These are phyloP conservation scores for Hemibagrus wyckioides DNA, from an alignment of 2,113 vertebrate species.

Conservation along the genomic window DNA sequence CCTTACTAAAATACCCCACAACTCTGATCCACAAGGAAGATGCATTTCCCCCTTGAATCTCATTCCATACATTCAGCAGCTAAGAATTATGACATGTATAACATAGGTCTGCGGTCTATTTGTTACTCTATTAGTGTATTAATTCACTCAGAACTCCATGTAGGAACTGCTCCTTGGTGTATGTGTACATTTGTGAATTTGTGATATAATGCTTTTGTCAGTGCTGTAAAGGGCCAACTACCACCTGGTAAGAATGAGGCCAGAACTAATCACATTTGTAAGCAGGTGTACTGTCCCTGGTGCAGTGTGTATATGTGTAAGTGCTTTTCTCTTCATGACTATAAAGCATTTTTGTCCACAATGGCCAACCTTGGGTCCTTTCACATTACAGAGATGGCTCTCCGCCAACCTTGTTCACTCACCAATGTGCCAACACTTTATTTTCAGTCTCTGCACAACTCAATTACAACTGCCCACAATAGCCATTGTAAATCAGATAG, in stretches of 20 bases:
- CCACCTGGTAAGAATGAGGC: background rate
- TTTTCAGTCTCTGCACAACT: constrained; percentile 41
- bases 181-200: background rate
- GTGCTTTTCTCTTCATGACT: constrained; percentile 12
- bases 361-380: constrained; percentile 33
- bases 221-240: background rate
- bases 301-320: constrained; percentile 8
- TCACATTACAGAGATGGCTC: constrained; percentile 35
- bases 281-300: background rate
- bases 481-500: constrained; percentile 18
- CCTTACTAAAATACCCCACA: background rate
- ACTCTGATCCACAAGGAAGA: background rate
- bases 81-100: background rate
- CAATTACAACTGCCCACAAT: constrained; percentile 37
- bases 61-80: background rate
- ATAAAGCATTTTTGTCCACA: constrained; percentile 37
- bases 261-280: background rate
- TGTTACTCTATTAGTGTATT: background rate
- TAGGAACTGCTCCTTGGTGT: background rate
- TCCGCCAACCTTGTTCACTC: constrained; percentile 5
- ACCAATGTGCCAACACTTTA: constrained; percentile 41
- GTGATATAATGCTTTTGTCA: background rate
- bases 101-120: background rate
- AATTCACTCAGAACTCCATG: background rate
- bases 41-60: background rate